These are phyloP conservation scores for Amblyraja radiata DNA, from an alignment of 2,797 vertebrate genomes.

Conservation along the genomic window DNA sequence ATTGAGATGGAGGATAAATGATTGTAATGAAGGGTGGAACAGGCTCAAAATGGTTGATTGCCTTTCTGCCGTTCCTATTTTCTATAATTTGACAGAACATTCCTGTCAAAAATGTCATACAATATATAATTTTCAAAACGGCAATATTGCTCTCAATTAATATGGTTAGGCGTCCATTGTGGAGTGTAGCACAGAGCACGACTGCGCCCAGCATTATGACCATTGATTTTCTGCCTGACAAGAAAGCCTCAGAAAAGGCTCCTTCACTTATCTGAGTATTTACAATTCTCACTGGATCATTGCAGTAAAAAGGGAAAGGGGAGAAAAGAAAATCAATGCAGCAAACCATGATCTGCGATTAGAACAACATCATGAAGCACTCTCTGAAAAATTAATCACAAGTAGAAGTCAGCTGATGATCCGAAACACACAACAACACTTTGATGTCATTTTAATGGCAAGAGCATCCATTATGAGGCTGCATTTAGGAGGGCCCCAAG, in stretches of 20 bases:
- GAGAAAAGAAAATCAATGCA: constrained; percentile 22
- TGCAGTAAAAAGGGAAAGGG: background rate
- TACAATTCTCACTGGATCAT: background rate
- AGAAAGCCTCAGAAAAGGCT: background rate
- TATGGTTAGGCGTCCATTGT: background rate
- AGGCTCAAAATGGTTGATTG: no score
- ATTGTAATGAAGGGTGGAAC: no score
- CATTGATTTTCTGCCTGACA: constrained; percentile 26
- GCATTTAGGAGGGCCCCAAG: background rate
- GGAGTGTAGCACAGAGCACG: background rate
- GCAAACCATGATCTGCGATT: constrained; percentile 20
- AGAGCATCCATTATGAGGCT: background rate
- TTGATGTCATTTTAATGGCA: constrained; percentile 35
- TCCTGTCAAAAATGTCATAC: background rate
- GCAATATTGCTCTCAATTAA: background rate
- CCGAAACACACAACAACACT: constrained; percentile 14
- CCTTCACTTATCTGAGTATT: constrained; percentile 8
- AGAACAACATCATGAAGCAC: constrained; percentile 9
- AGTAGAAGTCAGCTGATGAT: constrained; percentile 15
- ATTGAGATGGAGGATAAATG: no score
- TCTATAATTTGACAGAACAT: background rate
- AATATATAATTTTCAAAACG: background rate
- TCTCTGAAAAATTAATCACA: background rate
- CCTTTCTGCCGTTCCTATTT: no score
- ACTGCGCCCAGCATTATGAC: background rate